A percentile compares a stretch with the other conserved stretches of the same genome.
Evolutionary conservation across 2,888 invertebrate genomes (phyloP).

Genomic region (Trachelus iudaicus): DNA sequence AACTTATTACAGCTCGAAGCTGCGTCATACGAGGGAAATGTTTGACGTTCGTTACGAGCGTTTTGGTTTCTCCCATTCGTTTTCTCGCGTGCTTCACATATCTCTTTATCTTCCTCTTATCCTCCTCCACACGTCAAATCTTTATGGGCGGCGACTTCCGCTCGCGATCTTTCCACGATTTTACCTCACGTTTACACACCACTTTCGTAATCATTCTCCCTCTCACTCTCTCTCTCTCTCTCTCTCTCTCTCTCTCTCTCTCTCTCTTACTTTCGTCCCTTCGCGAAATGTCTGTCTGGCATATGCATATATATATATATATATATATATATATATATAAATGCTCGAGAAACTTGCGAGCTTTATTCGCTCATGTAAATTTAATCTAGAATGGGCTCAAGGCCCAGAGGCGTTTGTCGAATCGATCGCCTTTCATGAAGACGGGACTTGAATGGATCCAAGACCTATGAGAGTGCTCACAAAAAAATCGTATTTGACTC

Average conservation of each 20-base stretch:
- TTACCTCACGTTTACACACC: background rate
- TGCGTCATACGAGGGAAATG: background rate
- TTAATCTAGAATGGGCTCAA: background rate
- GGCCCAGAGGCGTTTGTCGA: background rate
- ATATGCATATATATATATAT: background rate
- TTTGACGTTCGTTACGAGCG: constrained; percentile 8
- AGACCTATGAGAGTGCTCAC: background rate
- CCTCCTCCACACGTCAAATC: background rate
- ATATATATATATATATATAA: too few species aligned
- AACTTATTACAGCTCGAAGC: background rate
- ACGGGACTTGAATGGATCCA: background rate
- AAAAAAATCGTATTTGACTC: background rate
- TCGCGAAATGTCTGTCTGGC: background rate
- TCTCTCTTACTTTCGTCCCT: background rate
- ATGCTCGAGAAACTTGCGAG: background rate
- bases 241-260: background rate
- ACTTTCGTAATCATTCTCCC: background rate
- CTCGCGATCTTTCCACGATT: background rate
- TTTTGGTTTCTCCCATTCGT: background rate
- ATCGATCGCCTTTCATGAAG: background rate
- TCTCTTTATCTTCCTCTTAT: background rate
- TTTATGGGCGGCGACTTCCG: background rate
- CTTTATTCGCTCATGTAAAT: background rate
- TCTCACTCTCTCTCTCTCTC: background rate
- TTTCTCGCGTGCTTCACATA: background rate